Evolutionary conservation across 2,113 vertebrate genomes (phyloP).

Genomic region (human): DNA sequence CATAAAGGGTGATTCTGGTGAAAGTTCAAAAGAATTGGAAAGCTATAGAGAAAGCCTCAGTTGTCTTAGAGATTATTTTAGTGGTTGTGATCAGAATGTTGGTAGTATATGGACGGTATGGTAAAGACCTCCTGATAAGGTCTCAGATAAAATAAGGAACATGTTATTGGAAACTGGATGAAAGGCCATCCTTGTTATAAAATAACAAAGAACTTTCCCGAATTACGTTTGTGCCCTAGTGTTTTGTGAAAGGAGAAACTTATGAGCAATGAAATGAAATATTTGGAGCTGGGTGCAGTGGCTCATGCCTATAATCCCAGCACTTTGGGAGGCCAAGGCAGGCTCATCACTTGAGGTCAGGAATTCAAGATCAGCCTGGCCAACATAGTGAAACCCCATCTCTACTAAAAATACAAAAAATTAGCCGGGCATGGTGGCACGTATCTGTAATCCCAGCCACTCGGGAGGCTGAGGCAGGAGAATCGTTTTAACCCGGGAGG

Average conservation of each 20-base stretch:
- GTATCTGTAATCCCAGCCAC: no score
- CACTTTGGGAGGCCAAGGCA: no score
- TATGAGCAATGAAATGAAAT: neutral
- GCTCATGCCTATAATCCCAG: no score
- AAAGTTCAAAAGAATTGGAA: neutral
- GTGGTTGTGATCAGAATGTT: neutral
- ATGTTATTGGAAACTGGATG: neutral
- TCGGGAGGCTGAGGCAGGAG: no score
- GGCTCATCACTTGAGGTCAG: no score
- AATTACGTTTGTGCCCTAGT: neutral
- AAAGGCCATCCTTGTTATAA: neutral
- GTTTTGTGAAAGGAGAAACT: neutral
- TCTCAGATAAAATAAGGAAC: neutral
- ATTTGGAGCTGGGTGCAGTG: no score
- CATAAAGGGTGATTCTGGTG: neutral
- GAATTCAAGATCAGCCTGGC: no score
- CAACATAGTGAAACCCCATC: no score
- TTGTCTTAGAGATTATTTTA: neutral
- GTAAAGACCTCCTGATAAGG: neutral
- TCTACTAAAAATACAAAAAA: no score
- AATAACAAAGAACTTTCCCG: neutral
- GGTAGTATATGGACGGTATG: no score
- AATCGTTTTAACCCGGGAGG: no score
- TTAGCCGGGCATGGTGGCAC: no score
- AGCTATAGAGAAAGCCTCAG: neutral